Evolutionary conservation across 2,888 invertebrate genomes (phyloP), one percentile per base, ranked within the genome.

Genomic region (Junonia oenone): DNA sequence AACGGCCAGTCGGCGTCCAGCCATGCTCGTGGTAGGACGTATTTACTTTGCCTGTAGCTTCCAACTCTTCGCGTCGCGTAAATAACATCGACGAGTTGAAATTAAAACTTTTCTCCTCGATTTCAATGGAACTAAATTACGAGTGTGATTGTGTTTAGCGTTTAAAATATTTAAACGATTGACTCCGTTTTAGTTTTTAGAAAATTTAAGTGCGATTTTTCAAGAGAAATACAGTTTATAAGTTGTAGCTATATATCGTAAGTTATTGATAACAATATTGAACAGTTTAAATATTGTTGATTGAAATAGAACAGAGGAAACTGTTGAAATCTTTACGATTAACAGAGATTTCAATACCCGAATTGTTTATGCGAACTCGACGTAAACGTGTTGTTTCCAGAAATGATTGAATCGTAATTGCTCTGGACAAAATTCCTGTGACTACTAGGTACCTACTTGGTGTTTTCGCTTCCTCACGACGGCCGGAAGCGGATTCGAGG

Each of bases 71-170:
- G 63, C 65, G 69, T 57, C 78, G 78, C 87, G 87, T 85, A 81
- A 83, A 83, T 72, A 81, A 87, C 79, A 81, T 87, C 87, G 86
- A 82, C 62, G 11, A 65, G 57, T 51, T 62, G 68, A 68, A 60
- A 62, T 38, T 63, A 65, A 58, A 50, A 55, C 45, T 52, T 58
- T 49, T 46, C 33, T 31, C 54, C 22, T 29, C 8, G 6, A n/a
- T 33, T 37, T 33, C 2, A 14, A 2, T 49, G 38, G 50, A 58
- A 48, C 9, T 31, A 40, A 58, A 51, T 40, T 37, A 5, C 35
- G 26, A 50, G 56, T 46, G 50, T 45, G 22, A 14, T 55, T 45
- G 55, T 57, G 49, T 46, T 46, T 43, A 22, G 11, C 4, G 43
- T 43, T n/a, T 22, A n/a, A 22, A 19, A 43, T 9, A 13, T 22